Evolutionary conservation across 2,888 invertebrate species (phyloP).

Genomic region (Cheilosia vernalis): DNA sequence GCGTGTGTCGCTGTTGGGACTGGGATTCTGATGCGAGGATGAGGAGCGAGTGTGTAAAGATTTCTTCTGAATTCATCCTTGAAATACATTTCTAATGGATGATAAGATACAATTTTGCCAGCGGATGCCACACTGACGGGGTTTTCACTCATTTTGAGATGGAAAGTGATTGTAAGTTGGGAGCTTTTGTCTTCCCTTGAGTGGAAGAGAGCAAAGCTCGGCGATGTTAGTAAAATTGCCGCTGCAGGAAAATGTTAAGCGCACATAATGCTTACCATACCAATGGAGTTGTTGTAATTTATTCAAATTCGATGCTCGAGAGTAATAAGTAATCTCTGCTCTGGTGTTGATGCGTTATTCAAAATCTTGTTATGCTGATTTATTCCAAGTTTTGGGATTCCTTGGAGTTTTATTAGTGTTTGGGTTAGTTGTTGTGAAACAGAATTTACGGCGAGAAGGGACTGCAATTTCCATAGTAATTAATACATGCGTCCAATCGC

Average conservation of each 20-base stretch:
- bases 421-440: not conserved
- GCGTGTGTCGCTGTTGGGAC: not conserved
- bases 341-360: conserved; percentile 16
- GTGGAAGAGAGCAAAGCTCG: conserved; percentile 52
- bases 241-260: conserved; percentile 24
- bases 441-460: not conserved
- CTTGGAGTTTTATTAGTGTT: not conserved
- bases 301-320: not conserved
- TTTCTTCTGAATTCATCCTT: conserved; percentile 70
- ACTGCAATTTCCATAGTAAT: not conserved
- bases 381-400: not conserved
- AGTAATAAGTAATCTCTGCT: conserved; percentile 6
- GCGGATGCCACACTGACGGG: not conserved
- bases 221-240: conserved; percentile 10
- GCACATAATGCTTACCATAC: not conserved
- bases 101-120: conserved; percentile 64
- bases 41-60: conserved; percentile 30
- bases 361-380: conserved; percentile 8
- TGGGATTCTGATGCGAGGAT: not conserved
- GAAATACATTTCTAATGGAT: conserved; percentile 65
- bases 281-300: not conserved
- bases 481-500: not conserved
- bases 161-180: conserved; percentile 62
- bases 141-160: conserved; percentile 71
- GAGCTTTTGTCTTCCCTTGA: conserved; percentile 34